These are phyloP conservation scores for Hippocampus comes DNA, from an alignment of 2,113 vertebrate genomes.

Conservation along the genomic window DNA sequence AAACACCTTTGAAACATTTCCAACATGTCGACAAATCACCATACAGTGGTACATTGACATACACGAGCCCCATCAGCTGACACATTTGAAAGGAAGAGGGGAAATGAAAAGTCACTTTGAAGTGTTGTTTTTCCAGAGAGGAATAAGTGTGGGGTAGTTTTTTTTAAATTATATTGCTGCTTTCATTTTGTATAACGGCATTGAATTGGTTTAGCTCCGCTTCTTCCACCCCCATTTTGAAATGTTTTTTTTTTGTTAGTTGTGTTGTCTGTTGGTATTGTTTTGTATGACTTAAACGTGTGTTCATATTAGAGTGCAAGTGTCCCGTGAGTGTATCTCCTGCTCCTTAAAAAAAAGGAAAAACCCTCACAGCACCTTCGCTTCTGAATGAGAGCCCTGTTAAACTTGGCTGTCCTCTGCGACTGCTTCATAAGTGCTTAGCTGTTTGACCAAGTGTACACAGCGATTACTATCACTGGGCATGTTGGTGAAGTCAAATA, in stretches of 20 bases:
- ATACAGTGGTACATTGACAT: too few relatives aligned
- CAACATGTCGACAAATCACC: too few relatives aligned
- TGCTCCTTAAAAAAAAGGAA: background rate
- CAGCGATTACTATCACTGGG: background rate
- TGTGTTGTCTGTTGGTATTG: background rate
- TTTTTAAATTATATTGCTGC: too few relatives aligned
- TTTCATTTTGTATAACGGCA: too few relatives aligned
- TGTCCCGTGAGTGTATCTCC: background rate
- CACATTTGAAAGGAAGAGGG: too few relatives aligned
- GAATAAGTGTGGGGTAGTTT: too few relatives aligned
- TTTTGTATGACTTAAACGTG: background rate
- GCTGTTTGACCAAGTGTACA: constrained; percentile 10
- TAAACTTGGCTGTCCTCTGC: constrained; percentile 9
- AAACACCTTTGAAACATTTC: too few relatives aligned
- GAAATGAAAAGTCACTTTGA: too few relatives aligned
- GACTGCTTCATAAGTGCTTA: constrained; percentile 5
- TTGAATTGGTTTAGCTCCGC: too few relatives aligned
- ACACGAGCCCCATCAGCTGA: too few relatives aligned
- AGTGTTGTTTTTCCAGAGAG: too few relatives aligned
- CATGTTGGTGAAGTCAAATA: background rate
- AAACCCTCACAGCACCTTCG: constrained; percentile 1
- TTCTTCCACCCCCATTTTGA: too few relatives aligned
- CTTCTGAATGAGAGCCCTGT: constrained; percentile 64
- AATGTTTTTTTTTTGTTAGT: background rate
- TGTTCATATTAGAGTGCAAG: background rate